Conservation (phyloP, 2,888 invertebrate genomes). For the Gerosis bhagava region DNA sequence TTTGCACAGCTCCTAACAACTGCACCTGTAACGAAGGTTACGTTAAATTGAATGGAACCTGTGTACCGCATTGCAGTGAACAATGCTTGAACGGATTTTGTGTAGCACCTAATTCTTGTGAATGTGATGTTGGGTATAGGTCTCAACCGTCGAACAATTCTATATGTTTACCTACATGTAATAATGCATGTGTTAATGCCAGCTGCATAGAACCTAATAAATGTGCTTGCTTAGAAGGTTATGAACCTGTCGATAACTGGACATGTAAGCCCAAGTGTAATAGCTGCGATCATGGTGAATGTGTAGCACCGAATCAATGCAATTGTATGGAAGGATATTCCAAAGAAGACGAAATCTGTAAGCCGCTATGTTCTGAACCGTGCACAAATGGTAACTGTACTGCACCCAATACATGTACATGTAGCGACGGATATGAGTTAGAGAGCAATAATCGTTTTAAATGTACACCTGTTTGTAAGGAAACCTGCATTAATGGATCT, state of each 20-base stretch:
- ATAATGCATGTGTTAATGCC: slow-evolving; percentile 16
- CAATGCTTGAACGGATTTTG: slow-evolving; percentile 30
- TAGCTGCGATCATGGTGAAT: slow-evolving; percentile 49
- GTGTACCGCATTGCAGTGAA: slow-evolving; percentile 28
- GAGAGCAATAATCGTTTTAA: slow-evolving; percentile 27
- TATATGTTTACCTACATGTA: slow-evolving; percentile 16
- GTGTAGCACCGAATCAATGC: slow-evolving; percentile 39
- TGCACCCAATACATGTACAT: slow-evolving; percentile 37
- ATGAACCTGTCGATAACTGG: slow-evolving; percentile 9
- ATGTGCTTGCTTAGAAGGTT: slow-evolving; percentile 22
- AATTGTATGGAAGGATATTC: slow-evolving; percentile 37
- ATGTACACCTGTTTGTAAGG: slow-evolving; percentile 41
- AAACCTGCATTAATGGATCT: slow-evolving; percentile 42
- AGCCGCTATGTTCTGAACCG: slow-evolving; percentile 36
- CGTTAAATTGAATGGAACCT: slow-evolving; percentile 28
- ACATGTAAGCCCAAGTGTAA: slow-evolving; percentile 36
- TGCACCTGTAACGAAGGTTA: slow-evolving; percentile 42
- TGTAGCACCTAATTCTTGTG: slow-evolving; percentile 29
- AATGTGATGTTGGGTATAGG: slow-evolving; percentile 29
- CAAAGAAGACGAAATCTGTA: slow-evolving; percentile 32
- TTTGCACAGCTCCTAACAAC: slow-evolving; percentile 38
- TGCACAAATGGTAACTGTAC: slow-evolving; percentile 43
- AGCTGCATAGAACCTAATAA: slow-evolving; percentile 20
- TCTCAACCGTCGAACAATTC: slow-evolving; percentile 5
- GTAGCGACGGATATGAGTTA: slow-evolving; percentile 22